Evolutionary conservation across 2,797 vertebrate species (phyloP).

Genomic region (Lepilemur ruficaudatus): DNA sequence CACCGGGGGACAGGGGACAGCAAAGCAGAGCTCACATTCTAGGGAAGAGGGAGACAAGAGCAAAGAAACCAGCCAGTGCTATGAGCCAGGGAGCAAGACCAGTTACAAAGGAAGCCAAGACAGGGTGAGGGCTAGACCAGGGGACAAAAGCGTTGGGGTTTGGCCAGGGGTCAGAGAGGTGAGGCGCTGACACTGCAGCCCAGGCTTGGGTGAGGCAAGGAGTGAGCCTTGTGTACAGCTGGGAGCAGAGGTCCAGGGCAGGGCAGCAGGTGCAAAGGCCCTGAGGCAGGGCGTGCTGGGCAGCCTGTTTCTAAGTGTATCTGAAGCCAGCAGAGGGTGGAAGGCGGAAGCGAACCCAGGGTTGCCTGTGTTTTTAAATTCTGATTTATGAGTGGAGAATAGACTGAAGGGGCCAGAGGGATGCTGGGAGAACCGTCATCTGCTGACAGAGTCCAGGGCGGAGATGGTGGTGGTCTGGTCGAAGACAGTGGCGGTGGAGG

Average conservation of each 20-base stretch:
- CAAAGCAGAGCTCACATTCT: background rate
- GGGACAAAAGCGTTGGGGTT: background rate
- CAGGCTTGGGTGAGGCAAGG: too few species aligned
- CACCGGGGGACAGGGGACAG: background rate
- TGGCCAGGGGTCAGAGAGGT: background rate
- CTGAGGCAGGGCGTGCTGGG: background rate
- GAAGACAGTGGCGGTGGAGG: background rate
- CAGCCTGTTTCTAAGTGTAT: rapidly evolving
- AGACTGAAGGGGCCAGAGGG: background rate
- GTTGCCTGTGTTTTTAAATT: background rate
- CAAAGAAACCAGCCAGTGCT: background rate
- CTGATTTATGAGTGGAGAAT: background rate
- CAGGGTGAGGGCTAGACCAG: background rate
- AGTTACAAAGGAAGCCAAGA: background rate
- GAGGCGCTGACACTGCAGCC: rapidly evolving
- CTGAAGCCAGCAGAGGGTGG: too few species aligned
- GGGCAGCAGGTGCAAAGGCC: background rate
- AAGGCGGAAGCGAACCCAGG: background rate
- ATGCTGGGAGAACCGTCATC: background rate
- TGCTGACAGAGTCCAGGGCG: background rate
- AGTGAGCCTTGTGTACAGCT: background rate
- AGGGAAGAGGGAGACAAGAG: background rate
- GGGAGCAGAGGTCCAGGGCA: background rate
- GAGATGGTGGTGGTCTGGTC: rapidly evolving
- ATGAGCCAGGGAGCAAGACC: background rate